Evolutionary conservation across 2,113 vertebrate genomes (phyloP), one percentile per base, ranked within the genome.

Genomic region (Podocnemis expansa): DNA sequence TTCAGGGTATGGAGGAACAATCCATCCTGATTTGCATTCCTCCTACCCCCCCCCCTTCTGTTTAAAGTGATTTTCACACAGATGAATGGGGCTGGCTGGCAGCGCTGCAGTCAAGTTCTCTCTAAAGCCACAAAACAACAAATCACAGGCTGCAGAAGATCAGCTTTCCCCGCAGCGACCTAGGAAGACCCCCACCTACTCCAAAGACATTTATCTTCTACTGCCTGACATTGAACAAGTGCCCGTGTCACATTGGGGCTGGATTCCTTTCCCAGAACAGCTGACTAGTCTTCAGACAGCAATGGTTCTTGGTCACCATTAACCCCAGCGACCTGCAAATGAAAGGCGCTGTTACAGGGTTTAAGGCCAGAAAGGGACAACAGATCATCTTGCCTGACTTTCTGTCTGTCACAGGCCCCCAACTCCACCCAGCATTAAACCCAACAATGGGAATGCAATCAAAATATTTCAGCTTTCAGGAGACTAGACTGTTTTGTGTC

Each of bases 121-220:
- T 73, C 79, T 87, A 76, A 94, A 94, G 82, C 14, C 89, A 38
- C 0, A 2, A 58, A 76, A 81, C 85, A 70, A 89, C n/a, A 63
- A 78, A 22, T 0, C 0, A 29, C 1, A 1, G 29, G 19, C 27
- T 0, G 1, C 38, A 27, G n/a, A 38, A 25, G 41, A 43, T 41
- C 27, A 87, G 54, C 1, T 0, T 2, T 45, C 55, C 82, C 92
- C 82, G 80, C 5, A 0, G 43, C 75, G 70, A n/a, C 8, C 55
- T 89, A 95, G 93, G 63, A 78, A 76, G 78, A 58, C 51, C 67
- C n/a, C 27, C 78, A 67, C 21, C 19, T 49, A 24, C 25, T 19
- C 16, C 34, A 19, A 67, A 67, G 60, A n/a, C 34, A n/a, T 67
- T 67, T 67, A 34, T 17, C 60, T 31, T n/a, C 16, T 34, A 67